phyloP scores from a whole-genome alignment of 2,797 vertebrate species.

The Pipistrellus pipistrellus region DNA sequence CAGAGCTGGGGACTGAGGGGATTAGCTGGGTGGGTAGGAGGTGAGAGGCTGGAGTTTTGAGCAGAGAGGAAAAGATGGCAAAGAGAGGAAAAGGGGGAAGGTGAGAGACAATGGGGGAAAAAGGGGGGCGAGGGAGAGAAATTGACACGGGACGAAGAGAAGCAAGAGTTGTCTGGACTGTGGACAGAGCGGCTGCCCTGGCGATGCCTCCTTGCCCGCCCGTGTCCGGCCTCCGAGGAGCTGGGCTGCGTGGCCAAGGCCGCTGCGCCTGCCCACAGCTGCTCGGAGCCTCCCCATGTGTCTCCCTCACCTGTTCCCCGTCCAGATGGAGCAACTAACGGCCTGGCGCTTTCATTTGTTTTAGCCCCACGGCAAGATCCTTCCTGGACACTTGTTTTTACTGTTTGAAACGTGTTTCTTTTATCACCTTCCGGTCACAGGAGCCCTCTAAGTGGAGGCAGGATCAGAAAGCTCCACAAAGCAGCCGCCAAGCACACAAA shows the following conservation, averaged over 20 bases:
- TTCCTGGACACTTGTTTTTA: slow-evolving; percentile 65
- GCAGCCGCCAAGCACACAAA: background rate
- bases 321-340: background rate
- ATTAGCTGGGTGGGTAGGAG: background rate
- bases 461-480: background rate
- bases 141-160: background rate
- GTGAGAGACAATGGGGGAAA: background rate
- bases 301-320: background rate
- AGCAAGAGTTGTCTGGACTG: background rate
- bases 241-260: fast-evolving
- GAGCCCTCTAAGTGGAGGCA: slow-evolving; percentile 18
- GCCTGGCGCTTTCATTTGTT: slow-evolving; percentile 43
- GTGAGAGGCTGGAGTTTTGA: background rate
- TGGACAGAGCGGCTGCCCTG: background rate
- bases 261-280: fast-evolving
- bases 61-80: background rate
- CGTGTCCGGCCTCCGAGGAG: fast-evolving
- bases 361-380: slow-evolving; percentile 20
- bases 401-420: slow-evolving; percentile 68
- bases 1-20: background rate
- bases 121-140: no score
- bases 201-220: background rate
- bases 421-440: slow-evolving; percentile 67
- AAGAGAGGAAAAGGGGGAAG: background rate
- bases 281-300: background rate